A percentile compares a stretch with the other conserved stretches of the same genome.
Evolutionary conservation across 37 sponge, comb jelly and placozoan genomes (phyloP).

Genomic region (Axinella damicornis): DNA sequence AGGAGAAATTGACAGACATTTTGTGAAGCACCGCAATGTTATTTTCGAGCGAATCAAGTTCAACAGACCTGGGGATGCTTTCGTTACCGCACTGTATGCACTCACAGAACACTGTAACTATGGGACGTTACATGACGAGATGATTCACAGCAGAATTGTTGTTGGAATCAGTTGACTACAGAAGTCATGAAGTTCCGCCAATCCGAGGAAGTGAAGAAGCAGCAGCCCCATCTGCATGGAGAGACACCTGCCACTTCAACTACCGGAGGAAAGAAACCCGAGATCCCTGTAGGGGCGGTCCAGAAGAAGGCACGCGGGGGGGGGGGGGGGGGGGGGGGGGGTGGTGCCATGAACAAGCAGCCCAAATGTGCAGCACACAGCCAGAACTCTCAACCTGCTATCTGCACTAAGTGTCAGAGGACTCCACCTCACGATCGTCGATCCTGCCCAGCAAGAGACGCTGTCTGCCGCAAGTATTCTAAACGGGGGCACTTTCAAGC

Average conservation of each 20-base stretch:
- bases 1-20: conserved; percentile 29
- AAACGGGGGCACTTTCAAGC: conserved; percentile 19
- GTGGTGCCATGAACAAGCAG: not conserved
- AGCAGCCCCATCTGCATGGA: conserved; percentile 9
- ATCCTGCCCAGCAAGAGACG: conserved; percentile 28
- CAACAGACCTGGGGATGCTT: conserved; percentile 39
- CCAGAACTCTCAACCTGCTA: not conserved
- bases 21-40: conserved; percentile 24
- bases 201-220: conserved; percentile 30
- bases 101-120: conserved; percentile 49
- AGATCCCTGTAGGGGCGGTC: not conserved
- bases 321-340: too few relatives aligned
- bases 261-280: not conserved
- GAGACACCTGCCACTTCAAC: too few relatives aligned
- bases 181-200: conserved; percentile 12
- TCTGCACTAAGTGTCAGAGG: conserved; percentile 12
- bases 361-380: not conserved
- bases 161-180: conserved; percentile 29
- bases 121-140: conserved; percentile 36
- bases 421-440: conserved; percentile 11
- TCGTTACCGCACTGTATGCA: conserved; percentile 40
- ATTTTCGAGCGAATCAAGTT: conserved; percentile 51
- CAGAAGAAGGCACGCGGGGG: not conserved
- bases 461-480: conserved; percentile 10
- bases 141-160: conserved; percentile 45